Evolutionary conservation across 2,113 vertebrate species (phyloP).

Genomic region (Lagopus muta): DNA sequence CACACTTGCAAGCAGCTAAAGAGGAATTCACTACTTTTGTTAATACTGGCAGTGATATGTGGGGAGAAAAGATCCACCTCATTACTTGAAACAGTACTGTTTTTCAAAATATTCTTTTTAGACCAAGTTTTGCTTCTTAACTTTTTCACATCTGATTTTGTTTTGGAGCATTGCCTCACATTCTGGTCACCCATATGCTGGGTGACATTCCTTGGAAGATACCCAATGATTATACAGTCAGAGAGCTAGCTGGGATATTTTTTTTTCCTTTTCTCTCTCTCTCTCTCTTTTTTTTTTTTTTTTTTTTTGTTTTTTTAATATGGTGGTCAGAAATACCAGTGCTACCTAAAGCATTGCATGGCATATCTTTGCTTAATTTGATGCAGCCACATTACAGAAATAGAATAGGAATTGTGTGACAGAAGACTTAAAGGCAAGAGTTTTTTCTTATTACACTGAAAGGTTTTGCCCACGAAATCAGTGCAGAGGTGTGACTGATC

Average conservation of each 20-base stretch:
- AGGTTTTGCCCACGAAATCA: background rate
- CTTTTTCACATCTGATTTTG: constrained; percentile 40
- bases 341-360: background rate
- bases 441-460: background rate
- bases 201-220: constrained; percentile 39
- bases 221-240: constrained; percentile 33
- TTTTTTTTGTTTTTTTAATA: background rate
- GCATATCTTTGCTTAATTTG: background rate
- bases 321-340: background rate
- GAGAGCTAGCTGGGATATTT: background rate
- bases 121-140: constrained; percentile 23
- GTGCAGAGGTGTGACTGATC: rapidly evolving
- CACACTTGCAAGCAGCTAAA: background rate
- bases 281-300: background rate
- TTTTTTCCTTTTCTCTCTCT: background rate
- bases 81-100: background rate
- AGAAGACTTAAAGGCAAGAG: background rate
- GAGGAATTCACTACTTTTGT: background rate
- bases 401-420: background rate
- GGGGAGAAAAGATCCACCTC: background rate
- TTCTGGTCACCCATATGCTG: constrained; percentile 68
- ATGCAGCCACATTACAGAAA: background rate
- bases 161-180: constrained; percentile 50
- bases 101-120: constrained; percentile 14
- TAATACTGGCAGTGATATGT: background rate